Base-by-base conservation (phyloP, 2,113 vertebrate species). In the Platycercus adscitus region DNA sequence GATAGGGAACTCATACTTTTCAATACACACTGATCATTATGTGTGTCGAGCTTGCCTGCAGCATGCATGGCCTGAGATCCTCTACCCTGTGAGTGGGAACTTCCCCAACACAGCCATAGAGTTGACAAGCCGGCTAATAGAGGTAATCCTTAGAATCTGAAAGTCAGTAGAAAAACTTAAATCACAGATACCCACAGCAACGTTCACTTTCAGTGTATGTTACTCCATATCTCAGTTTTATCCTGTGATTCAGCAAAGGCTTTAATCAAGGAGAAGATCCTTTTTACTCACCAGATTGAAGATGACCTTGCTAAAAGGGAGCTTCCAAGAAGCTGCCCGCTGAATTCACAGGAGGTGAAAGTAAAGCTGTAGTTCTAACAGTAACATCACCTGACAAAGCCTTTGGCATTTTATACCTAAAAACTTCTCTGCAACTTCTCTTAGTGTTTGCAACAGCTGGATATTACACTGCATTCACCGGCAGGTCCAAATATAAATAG, bases 391-490 rank as follows among this genome's bases (percentile, higher is more conserved):
- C 75, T 87, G 89, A 81, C 65, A 89, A 63, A 88, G 16, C 41
- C 69, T 78, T 86, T 84, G 92, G 77, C 75, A 44, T 89, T 89
- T 85, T 47, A 70, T 49, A 63, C 23, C 23, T 66, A 35, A 50
- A 68, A 86, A 66, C 13, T 61, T 75, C 28, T 43, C 73, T 89
- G 87, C 66, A 91, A 50, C 23, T 84, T 79, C 76, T 84, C 25
- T 13, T 69, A 28, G 63, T 56, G 49, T 89, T 96, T 94, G 91
- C 89, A 95, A 76, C 89, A 97, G 95, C 94, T 95, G 93, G 66
- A 80, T 92, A 65, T 93, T 91, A 80, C 73, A 72, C 83, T 89
- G 70, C 33, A 73, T 80, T 94, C 87, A 76, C 5, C 91, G 56
- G 78, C 87, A 93, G 78, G 41, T 93, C 93, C 81, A 94, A 95